Percentiles rank a stretch among this genome's conserved stretches.
phyloP scores from a whole-genome alignment of 2,113 vertebrate species.

The Corapipo altera region DNA sequence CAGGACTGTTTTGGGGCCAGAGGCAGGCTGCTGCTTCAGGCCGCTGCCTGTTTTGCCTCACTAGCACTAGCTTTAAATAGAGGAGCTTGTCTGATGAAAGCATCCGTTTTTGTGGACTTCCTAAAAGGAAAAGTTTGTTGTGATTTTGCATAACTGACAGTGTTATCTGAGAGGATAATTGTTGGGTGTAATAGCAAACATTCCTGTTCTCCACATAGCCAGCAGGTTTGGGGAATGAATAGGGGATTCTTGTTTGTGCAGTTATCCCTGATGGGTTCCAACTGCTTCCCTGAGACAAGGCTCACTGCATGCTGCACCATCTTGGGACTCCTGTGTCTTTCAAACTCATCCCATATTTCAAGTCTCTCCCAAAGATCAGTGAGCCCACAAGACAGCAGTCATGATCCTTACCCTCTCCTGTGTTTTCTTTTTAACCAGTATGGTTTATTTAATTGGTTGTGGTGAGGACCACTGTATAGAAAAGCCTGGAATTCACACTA shows the following conservation, averaged over 20 bases:
- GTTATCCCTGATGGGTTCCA: background rate
- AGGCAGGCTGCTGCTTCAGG: background rate
- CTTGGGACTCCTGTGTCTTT: background rate
- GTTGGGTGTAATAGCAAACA: background rate
- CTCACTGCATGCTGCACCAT: background rate
- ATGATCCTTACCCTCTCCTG: background rate
- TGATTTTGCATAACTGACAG: background rate
- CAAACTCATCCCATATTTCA: fast-evolving
- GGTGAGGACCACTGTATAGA: background rate
- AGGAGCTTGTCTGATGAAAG: background rate
- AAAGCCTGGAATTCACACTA: background rate
- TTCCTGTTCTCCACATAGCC: background rate
- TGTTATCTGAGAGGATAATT: background rate
- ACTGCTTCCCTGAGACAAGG: background rate
- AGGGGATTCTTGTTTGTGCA: background rate
- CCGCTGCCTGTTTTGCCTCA: background rate
- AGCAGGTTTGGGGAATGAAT: background rate
- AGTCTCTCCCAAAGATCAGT: background rate
- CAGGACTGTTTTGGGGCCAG: background rate
- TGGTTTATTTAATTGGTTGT: background rate
- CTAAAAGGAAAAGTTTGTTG: background rate
- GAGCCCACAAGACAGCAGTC: background rate
- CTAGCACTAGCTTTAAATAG: background rate
- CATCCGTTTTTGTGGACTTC: background rate
- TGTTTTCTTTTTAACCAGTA: background rate